Evolutionary conservation across 2,888 invertebrate species (phyloP).

Genomic region (Dynastes hyllus): DNA sequence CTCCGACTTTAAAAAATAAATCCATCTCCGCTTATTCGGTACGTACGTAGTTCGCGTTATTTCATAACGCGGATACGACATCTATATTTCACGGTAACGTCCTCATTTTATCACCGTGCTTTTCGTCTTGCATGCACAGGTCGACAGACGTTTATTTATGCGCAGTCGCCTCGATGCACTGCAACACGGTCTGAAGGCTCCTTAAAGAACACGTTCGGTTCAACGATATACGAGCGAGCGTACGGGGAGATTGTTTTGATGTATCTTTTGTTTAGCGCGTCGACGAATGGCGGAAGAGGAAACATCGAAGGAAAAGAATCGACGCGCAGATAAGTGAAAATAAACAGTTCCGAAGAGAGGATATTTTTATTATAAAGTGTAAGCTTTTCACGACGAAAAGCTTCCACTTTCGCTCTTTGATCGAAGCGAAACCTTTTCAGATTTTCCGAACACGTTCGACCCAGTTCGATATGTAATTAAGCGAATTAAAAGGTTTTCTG

Average conservation of each 20-base stretch:
- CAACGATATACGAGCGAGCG: slow-evolving; percentile 7
- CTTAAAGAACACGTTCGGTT: slow-evolving; percentile 31
- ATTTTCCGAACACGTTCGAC: slow-evolving; percentile 15
- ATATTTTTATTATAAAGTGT: slow-evolving; percentile 43
- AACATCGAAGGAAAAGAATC: slow-evolving; percentile 7
- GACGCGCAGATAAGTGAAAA: slow-evolving; percentile 37
- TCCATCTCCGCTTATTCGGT: background rate
- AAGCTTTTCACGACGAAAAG: slow-evolving; percentile 7
- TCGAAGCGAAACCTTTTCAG: slow-evolving; percentile 27
- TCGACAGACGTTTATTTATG: slow-evolving; percentile 1
- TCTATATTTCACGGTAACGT: slow-evolving; percentile 23
- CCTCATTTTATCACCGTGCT: slow-evolving; percentile 21
- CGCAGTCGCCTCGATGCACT: background rate
- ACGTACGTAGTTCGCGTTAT: background rate
- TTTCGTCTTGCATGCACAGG: slow-evolving; percentile 8
- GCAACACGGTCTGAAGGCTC: slow-evolving; percentile 19
- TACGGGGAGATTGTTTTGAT: slow-evolving; percentile 36
- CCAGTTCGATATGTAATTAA: slow-evolving; percentile 19
- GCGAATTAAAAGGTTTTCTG: slow-evolving; percentile 23
- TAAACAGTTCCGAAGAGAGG: slow-evolving; percentile 27
- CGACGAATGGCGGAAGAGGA: slow-evolving; percentile 9
- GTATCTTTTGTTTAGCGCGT: slow-evolving; percentile 38
- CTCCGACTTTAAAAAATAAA: background rate
- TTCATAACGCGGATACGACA: slow-evolving; percentile 23
- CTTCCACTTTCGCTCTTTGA: slow-evolving; percentile 19